Evolutionary conservation across 2,113 vertebrate species (phyloP), one percentile per base, ranked within the genome.

Genomic region (Apodemus sylvaticus): DNA sequence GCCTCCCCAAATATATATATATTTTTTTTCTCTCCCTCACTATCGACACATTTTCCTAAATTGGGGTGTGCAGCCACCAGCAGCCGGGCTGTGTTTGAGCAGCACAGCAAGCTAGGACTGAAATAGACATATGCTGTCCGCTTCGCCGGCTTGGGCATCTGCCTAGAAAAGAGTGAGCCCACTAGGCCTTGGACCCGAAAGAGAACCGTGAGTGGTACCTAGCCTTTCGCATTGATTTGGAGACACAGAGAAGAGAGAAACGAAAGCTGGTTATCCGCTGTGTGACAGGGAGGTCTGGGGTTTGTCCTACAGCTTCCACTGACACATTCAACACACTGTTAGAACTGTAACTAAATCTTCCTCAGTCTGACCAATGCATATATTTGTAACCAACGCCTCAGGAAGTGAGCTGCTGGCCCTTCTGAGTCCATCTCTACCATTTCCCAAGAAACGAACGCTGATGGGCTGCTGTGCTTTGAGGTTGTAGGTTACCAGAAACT

Each of bases 111-210:
- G 42, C 3, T 7, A 64, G 62, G 55, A 5, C 11, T 42, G 64
- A 55, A 42, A 22, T 3, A 31, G 0, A 17, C 24, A 36, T 0
- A 1, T 11, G 34, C 93, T 62, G n/a, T 20, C 62, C 0, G 0
- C 39, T 79, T 78, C 9, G 60, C 36, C 48, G 85, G 17, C 86
- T 2, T 45, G 20, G n/a, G 39, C 13, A 26, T 81, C 55, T 70
- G 66, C 66, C 4, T 14, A 60, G 86, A 64, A 2, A 55, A 81
- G 39, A 78, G 7, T 22, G 2, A 29, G 11, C 17, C 34, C 16
- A 11, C 29, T n/a, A 5, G 2, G 34, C 22, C 73, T 51, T 24
- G 51, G 36, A 48, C 88, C 68, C 62, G 39, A 39, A 31, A 62
- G 2, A 19, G 89, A 26, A 45, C 42, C 29, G 0, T 0, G 22